Conservation (phyloP, 1,140 invertebrate species). For the Dendrolimus punctatus region DNA sequence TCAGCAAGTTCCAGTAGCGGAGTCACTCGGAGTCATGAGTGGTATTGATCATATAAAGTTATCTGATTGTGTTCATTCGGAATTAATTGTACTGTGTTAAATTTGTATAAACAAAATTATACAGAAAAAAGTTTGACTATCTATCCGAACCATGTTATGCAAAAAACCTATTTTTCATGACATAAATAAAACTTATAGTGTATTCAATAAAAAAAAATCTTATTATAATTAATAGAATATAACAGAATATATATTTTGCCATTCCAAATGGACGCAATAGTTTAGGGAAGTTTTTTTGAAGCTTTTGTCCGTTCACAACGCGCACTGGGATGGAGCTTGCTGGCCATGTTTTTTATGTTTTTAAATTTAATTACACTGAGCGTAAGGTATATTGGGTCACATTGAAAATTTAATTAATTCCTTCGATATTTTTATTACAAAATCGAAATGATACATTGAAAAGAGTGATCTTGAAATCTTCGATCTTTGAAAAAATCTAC, state of each 20-base stretch:
- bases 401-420: too few relatives aligned
- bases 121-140: too few relatives aligned
- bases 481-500: too few relatives aligned
- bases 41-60: slow-evolving; percentile 36
- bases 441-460: too few relatives aligned
- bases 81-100: slow-evolving; percentile 10
- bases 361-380: slow-evolving; percentile 10
- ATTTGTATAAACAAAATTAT: too few relatives aligned
- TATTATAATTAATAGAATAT: too few relatives aligned
- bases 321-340: slow-evolving; percentile 58
- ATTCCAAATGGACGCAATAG: slow-evolving; percentile 37
- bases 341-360: slow-evolving; percentile 32
- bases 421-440: too few relatives aligned
- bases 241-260: background rate
- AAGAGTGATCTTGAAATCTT: too few relatives aligned
- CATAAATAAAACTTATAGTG: too few relatives aligned
- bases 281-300: slow-evolving; percentile 15
- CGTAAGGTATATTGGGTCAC: background rate
- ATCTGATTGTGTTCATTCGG: slow-evolving; percentile 36
- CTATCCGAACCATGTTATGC: too few relatives aligned
- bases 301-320: slow-evolving; percentile 39
- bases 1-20: slow-evolving; percentile 64
- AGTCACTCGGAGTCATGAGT: slow-evolving; percentile 64
- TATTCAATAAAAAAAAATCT: too few relatives aligned
- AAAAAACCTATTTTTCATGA: too few relatives aligned